Percentiles rank a stretch among this genome's conserved stretches.
Conservation (phyloP, 2,888 invertebrate genomes). For the Spicauda simplicius region DNA sequence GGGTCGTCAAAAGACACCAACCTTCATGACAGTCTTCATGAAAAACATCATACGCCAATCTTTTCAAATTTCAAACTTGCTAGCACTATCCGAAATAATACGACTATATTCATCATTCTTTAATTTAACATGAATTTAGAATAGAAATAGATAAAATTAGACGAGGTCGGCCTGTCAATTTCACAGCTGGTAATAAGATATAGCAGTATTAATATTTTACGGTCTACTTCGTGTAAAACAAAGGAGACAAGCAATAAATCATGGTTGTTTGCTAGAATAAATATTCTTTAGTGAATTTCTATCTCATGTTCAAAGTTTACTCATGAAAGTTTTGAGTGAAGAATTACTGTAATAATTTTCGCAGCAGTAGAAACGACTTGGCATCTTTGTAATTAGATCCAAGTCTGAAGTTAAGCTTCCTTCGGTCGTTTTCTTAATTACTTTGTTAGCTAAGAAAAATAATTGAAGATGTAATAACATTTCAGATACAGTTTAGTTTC, state of each 20-base stretch:
- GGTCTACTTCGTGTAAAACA: neutral
- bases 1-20: no score
- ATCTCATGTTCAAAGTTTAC: conserved; percentile 51
- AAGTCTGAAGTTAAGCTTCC: conserved; percentile 57
- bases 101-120: no score
- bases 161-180: no score
- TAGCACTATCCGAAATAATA: no score
- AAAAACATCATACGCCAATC: no score
- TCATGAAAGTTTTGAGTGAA: conserved; percentile 73
- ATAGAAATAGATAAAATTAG: no score
- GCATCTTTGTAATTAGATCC: conserved; percentile 71
- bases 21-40: no score
- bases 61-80: no score
- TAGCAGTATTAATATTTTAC: neutral
- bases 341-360: conserved; percentile 77
- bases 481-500: neutral
- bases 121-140: no score
- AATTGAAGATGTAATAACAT: conserved; percentile 29
- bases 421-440: conserved; percentile 63
- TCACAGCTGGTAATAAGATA: no score
- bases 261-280: conserved; percentile 46
- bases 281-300: conserved; percentile 54
- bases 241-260: neutral
- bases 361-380: conserved; percentile 65
- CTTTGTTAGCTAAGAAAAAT: conserved; percentile 62